Percentiles rank a stretch among this genome's conserved stretches.
phyloP scores from a whole-genome alignment of 2,888 invertebrate species.

The Epinotia ramella region DNA sequence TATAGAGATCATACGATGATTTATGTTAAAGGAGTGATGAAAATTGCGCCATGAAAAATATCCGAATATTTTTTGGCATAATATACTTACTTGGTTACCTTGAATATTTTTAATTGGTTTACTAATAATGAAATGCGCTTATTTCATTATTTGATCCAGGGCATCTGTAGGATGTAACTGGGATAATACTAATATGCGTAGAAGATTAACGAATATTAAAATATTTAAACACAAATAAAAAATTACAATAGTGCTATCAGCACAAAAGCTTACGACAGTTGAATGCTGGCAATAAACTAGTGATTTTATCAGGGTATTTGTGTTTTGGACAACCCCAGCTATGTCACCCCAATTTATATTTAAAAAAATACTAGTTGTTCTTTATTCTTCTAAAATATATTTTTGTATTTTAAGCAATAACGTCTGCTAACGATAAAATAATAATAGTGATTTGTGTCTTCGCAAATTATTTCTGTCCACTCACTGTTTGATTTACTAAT shows the following conservation, averaged over 20 bases:
- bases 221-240: background rate
- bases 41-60: too few relatives aligned
- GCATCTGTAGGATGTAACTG: background rate
- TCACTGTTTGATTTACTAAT: conserved; percentile 7
- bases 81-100: too few relatives aligned
- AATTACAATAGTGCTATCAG: too few relatives aligned
- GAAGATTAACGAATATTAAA: background rate
- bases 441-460: too few relatives aligned
- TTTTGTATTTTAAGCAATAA: too few relatives aligned
- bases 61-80: too few relatives aligned
- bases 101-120: background rate
- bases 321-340: background rate
- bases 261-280: background rate
- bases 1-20: too few relatives aligned
- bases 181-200: background rate
- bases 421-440: too few relatives aligned
- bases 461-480: background rate
- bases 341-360: background rate
- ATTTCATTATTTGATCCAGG: background rate
- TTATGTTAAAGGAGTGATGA: too few relatives aligned
- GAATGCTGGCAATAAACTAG: conserved; percentile 3
- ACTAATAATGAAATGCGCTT: background rate
- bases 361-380: background rate
- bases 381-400: background rate
- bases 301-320: background rate